Evolutionary conservation across 2,888 invertebrate species (phyloP).

Genomic region (Venustoraphidia nigricollis): DNA sequence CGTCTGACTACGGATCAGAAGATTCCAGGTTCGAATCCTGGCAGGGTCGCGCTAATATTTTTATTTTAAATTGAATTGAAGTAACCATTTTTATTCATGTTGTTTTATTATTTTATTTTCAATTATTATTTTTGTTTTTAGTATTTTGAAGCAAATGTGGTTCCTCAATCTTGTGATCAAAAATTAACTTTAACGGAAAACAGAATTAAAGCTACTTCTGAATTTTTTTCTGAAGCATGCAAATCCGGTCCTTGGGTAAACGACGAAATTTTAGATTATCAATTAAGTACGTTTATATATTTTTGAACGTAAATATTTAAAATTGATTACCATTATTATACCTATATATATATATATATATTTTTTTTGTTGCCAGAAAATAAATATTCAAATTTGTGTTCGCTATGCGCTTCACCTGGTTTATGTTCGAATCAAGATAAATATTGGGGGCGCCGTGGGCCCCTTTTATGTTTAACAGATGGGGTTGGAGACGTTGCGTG

Average conservation of each 20-base stretch:
- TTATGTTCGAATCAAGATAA: conserved; percentile 52
- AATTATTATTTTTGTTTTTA: conserved; percentile 23
- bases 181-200: conserved; percentile 57
- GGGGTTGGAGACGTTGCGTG: conserved; percentile 70
- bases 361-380: conserved; percentile 27
- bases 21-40: conserved; percentile 39
- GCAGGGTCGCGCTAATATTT: conserved; percentile 20
- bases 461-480: conserved; percentile 62
- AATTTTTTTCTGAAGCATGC: conserved; percentile 67
- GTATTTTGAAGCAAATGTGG: conserved; percentile 59
- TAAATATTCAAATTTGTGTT: conserved; percentile 56
- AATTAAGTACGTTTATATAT: conserved; percentile 42
- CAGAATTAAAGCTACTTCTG: conserved; percentile 52
- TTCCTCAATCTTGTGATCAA: conserved; percentile 56
- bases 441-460: conserved; percentile 72
- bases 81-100: neutral
- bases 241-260: conserved; percentile 75
- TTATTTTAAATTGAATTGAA: neutral
- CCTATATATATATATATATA: no score
- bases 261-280: conserved; percentile 41
- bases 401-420: conserved; percentile 45
- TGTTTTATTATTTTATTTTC: neutral
- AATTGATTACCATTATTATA: neutral
- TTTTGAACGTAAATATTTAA: conserved; percentile 1
- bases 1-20: conserved; percentile 39